phyloP scores from a whole-genome alignment of 2,113 vertebrate species.

The Ahaetulla prasina region DNA sequence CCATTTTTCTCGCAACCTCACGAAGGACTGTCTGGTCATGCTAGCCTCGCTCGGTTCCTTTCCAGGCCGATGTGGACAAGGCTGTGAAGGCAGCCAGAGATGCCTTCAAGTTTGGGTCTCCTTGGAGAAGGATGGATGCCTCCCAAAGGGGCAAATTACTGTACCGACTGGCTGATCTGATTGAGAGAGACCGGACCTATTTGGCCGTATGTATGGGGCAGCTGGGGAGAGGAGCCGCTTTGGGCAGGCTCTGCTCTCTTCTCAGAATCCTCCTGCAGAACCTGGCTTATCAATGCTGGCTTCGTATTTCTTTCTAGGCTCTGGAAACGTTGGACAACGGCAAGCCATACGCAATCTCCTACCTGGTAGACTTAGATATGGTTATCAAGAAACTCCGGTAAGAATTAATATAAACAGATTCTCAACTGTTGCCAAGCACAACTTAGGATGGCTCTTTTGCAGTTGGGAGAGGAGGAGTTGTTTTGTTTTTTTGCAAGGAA shows the following conservation, averaged over 20 bases:
- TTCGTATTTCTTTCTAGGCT: slow-evolving; percentile 65
- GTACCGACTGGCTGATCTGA: slow-evolving; percentile 81
- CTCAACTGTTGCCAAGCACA: not conserved
- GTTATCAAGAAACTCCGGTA: slow-evolving; percentile 88
- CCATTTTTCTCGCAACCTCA: not conserved
- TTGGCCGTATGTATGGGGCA: slow-evolving; percentile 77
- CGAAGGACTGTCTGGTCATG: not conserved
- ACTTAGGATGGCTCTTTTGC: not conserved
- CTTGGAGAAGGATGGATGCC: slow-evolving; percentile 92
- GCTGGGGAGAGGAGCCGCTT: not conserved
- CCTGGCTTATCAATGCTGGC: not conserved
- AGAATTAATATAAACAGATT: not conserved
- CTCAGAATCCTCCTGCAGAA: not conserved
- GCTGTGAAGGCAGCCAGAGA: slow-evolving; percentile 85
- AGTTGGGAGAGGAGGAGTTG: not conserved
- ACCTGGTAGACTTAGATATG: slow-evolving; percentile 84
- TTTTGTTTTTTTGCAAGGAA: not conserved
- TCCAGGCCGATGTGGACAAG: slow-evolving; percentile 87
- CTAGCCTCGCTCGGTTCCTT: not conserved
- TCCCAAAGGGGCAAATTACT: slow-evolving; percentile 85
- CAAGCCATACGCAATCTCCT: slow-evolving; percentile 85
- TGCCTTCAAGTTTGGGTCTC: slow-evolving; percentile 88
- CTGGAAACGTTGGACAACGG: slow-evolving; percentile 96
- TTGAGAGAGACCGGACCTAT: slow-evolving; percentile 87
- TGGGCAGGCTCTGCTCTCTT: not conserved